phyloP scores from a whole-genome alignment of 2,888 invertebrate genomes.

The Cetonia aurata region DNA sequence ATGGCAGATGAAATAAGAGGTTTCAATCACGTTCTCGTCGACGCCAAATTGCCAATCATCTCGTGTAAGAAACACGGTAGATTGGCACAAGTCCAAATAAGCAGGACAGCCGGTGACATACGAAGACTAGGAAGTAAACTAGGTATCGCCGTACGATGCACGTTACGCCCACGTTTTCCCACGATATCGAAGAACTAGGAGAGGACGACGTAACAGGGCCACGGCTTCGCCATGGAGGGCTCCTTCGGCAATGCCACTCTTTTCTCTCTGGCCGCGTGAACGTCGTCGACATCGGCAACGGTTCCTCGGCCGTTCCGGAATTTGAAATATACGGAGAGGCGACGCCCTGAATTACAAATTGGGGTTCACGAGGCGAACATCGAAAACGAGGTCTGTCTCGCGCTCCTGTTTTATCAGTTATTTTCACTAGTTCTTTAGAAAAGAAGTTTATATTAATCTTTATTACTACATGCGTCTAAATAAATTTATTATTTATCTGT shows the following conservation, averaged over 20 bases:
- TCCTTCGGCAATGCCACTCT: background rate
- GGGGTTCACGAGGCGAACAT: background rate
- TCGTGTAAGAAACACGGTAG: constrained; percentile 31
- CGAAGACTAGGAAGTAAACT: constrained; percentile 46
- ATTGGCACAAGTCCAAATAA: constrained; percentile 50
- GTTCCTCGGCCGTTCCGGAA: constrained; percentile 45
- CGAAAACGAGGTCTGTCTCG: constrained; percentile 1
- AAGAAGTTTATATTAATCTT: no score
- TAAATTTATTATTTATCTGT: no score
- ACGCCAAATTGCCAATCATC: constrained; percentile 45
- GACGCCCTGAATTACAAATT: constrained; percentile 42
- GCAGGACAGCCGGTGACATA: constrained; percentile 47
- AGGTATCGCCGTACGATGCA: constrained; percentile 14
- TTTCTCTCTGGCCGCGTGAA: background rate
- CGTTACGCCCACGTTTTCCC: constrained; percentile 50
- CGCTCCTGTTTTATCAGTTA: constrained; percentile 7
- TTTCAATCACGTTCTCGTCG: background rate
- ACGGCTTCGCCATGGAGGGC: background rate
- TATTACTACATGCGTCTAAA: no score
- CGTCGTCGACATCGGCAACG: constrained; percentile 43
- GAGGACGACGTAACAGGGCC: constrained; percentile 27
- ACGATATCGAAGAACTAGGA: constrained; percentile 46
- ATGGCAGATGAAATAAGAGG: no score
- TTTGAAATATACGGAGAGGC: constrained; percentile 27
- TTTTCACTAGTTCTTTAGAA: no score